Base-by-base conservation (phyloP, 2,797 vertebrate genomes). In the Enteromius argenteus region DNA sequence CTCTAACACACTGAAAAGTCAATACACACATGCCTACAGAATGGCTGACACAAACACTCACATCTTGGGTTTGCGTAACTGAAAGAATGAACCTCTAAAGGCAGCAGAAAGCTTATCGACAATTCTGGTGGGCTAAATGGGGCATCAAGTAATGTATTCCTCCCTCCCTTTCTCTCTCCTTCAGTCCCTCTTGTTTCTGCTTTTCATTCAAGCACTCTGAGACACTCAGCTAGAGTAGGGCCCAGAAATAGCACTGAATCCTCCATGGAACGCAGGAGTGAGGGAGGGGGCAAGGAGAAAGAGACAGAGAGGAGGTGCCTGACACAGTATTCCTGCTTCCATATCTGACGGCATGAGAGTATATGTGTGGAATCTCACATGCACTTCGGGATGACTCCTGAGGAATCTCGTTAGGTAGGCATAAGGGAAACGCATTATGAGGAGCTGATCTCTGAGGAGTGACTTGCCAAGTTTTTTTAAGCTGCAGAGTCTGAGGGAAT, bases 121-220 rank as follows among this genome's bases (percentile, higher is more conserved):
- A 80, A 89, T 86, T 90, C 89, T 79, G 89, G 90, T 90, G 87
- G 86, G 91, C 88, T 91, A 93, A 93, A 93, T 92, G 91, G 89
- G 88, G 62, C 88, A 88, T 89, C 78, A 6, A 56, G 35, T 88
- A 85, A 89, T 87, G 82, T 79, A 85, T 86, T 83, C 89, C 83
- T 51, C 87, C 85, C 83, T 83, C 68, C n/a, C 51, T 72, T 58
- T 79, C 30, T 13, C 71, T 37, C 58, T 75, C 66, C 69, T 86
- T 88, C 86, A 80, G 72, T 88, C 80, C 64, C 81, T 88, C 85
- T 85, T 75, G 92, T 92, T 90, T 92, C 91, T 92, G 91, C 91
- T 86, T 91, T 92, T 93, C 89, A 91, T 89, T 91, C 86, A 90
- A 90, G 89, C 86, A 90, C 87, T 89, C 85, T 21, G 82, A 89